Percentiles rank a stretch among this genome's conserved stretches.
phyloP scores from a whole-genome alignment of 2,888 invertebrate genomes.

The Podotricha telesiphe region DNA sequence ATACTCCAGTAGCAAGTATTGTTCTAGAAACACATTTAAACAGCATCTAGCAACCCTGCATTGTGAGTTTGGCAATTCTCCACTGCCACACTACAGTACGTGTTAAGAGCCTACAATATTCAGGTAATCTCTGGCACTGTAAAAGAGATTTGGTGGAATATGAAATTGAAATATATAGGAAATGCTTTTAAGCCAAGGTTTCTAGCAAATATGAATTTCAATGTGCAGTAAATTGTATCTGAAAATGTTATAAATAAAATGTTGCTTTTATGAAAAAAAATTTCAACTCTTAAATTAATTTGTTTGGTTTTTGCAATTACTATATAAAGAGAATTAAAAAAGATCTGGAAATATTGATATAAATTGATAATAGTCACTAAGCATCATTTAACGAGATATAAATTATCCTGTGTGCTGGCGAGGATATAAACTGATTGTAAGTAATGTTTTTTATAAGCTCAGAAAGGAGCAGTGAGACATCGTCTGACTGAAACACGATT shows the following conservation, averaged over 20 bases:
- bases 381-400: too few species aligned
- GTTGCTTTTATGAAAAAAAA: too few species aligned
- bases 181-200: background rate
- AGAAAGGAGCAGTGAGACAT: too few species aligned
- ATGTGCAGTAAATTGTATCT: background rate
- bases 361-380: too few species aligned
- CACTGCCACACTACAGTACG: constrained; percentile 39
- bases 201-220: background rate
- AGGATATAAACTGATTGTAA: too few species aligned
- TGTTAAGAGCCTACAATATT: constrained; percentile 37
- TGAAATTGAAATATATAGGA: constrained; percentile 13
- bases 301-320: background rate
- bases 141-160: constrained; percentile 29
- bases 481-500: too few species aligned
- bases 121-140: constrained; percentile 31
- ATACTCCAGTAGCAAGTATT: background rate
- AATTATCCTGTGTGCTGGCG: too few species aligned
- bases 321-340: too few species aligned
- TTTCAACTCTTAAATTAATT: background rate
- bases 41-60: constrained; percentile 2
- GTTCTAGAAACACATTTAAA: constrained; percentile 8
- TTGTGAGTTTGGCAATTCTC: constrained; percentile 38
- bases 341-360: too few species aligned
- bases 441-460: too few species aligned
- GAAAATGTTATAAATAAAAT: too few species aligned